These are phyloP conservation scores for Heliconius melpomene DNA, from an alignment of 1,140 invertebrate species.

Conservation along the genomic window DNA sequence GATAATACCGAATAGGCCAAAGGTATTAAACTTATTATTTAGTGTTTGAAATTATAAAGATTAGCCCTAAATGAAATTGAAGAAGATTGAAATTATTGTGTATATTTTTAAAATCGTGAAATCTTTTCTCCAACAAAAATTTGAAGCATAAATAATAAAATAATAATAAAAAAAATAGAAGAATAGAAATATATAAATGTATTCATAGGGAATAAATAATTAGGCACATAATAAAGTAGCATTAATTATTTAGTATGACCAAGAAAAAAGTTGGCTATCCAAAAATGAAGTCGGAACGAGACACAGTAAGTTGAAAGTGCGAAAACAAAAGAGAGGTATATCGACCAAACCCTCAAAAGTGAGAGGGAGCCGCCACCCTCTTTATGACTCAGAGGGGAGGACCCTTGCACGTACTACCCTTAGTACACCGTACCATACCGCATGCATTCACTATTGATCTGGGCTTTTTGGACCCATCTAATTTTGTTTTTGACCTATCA, in stretches of 20 bases:
- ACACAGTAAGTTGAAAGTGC: constrained; percentile 59
- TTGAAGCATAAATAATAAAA: no score
- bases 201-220: no score
- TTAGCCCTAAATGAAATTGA: no score
- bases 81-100: no score
- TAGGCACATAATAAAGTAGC: not conserved
- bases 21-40: no score
- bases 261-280: constrained; percentile 35
- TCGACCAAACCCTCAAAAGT: constrained; percentile 77
- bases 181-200: no score
- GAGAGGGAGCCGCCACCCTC: constrained; percentile 72
- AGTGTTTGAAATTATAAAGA: no score
- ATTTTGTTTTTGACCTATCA: constrained; percentile 42
- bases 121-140: no score
- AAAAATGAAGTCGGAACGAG: constrained; percentile 45
- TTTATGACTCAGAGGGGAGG: constrained; percentile 78
- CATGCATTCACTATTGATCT: constrained; percentile 72
- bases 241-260: constrained; percentile 7
- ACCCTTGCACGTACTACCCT: constrained; percentile 71
- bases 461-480: constrained; percentile 51
- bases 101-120: no score
- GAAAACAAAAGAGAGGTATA: constrained; percentile 76
- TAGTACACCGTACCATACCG: constrained; percentile 47
- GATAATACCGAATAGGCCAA: no score
- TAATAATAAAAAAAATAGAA: no score